These are phyloP conservation scores for Neolamprologus sp. DNA, from an alignment of 2,113 vertebrate species.

Conservation along the genomic window DNA sequence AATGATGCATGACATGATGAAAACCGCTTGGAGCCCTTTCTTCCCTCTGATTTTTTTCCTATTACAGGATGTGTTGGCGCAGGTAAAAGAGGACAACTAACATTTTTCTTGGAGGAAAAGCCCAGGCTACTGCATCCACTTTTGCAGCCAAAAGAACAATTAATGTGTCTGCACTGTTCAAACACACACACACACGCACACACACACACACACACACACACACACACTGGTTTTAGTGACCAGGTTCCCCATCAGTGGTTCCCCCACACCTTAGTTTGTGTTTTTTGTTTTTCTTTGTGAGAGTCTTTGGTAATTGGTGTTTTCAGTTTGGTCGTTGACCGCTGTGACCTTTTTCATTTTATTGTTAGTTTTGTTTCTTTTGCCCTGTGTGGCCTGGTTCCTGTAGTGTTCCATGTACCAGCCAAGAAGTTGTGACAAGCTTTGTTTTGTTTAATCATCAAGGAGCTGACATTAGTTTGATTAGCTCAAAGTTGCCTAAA, in stretches of 20 bases:
- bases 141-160: too few relatives aligned
- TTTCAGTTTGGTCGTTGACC: not conserved
- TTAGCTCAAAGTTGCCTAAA: not conserved
- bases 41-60: not conserved
- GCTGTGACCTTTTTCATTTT: not conserved
- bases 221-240: not conserved
- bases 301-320: not conserved
- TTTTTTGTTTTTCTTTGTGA: not conserved
- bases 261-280: not conserved
- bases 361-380: not conserved
- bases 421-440: not conserved
- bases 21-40: not conserved
- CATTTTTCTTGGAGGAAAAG: too few relatives aligned
- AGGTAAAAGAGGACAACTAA: too few relatives aligned
- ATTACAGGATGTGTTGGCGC: rapidly evolving
- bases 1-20: not conserved
- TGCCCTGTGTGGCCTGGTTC: not conserved
- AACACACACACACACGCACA: too few relatives aligned
- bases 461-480: not conserved
- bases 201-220: not conserved
- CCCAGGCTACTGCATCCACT: too few relatives aligned
- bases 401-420: not conserved
- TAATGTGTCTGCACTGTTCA: too few relatives aligned
- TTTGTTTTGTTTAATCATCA: not conserved
- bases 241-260: not conserved